phyloP scores from a whole-genome alignment of 2,797 vertebrate genomes.

The Gobionotothen gibberifrons region DNA sequence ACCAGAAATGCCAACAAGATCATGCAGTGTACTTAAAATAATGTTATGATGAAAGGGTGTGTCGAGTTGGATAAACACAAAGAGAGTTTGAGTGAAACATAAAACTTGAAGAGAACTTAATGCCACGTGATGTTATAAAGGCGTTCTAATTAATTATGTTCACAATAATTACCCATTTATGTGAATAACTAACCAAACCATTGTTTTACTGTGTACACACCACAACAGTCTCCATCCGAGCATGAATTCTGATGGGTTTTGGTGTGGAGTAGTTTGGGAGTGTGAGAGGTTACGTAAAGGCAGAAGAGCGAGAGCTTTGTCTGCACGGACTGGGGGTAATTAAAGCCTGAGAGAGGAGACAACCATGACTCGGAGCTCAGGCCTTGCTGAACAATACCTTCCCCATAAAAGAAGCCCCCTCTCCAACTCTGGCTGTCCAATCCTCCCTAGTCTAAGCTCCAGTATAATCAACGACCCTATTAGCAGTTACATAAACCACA shows the following conservation, averaged over 20 bases:
- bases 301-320: constrained; percentile 75
- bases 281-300: constrained; percentile 71
- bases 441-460: constrained; percentile 38
- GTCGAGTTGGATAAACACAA: constrained; percentile 23
- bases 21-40: no score
- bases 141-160: neutral
- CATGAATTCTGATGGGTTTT: constrained; percentile 27
- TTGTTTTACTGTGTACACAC: constrained; percentile 10
- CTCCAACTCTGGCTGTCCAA: constrained; percentile 51
- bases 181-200: neutral
- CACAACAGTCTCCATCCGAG: constrained; percentile 29
- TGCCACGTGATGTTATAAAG: neutral
- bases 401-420: constrained; percentile 53
- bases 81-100: constrained; percentile 1
- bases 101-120: neutral
- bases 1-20: no score
- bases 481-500: constrained; percentile 73
- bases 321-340: constrained; percentile 51
- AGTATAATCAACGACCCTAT: constrained; percentile 65
- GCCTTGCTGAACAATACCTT: constrained; percentile 52
- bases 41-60: neutral
- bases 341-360: constrained; percentile 63
- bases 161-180: neutral
- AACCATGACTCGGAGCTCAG: constrained; percentile 62
- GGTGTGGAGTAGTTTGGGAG: constrained; percentile 36